Percentiles rank a stretch among this genome's conserved stretches.
Evolutionary conservation across 1,140 invertebrate genomes (phyloP).

Genomic region (Drosophila hydei): DNA sequence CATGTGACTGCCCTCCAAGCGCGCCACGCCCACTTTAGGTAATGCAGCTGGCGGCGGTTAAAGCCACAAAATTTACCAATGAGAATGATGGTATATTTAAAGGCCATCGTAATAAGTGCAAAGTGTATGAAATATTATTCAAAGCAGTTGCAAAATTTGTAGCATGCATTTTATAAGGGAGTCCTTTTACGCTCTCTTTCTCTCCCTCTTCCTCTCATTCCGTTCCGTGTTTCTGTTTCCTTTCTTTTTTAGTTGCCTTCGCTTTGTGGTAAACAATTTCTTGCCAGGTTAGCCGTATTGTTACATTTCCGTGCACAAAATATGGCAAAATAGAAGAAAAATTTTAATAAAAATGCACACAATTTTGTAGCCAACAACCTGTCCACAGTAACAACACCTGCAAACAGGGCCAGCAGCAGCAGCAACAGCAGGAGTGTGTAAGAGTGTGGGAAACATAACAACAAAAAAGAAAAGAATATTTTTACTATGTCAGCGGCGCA

Average conservation of each 20-base stretch:
- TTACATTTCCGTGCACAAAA: conserved; percentile 73
- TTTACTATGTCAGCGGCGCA: conserved; percentile 60
- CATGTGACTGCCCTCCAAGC: neutral
- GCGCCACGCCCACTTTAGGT: neutral
- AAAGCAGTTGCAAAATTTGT: conserved; percentile 27
- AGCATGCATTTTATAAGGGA: conserved; percentile 38
- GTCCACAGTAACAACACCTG: conserved; percentile 47
- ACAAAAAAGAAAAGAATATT: conserved; percentile 25
- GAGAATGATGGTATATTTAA: conserved; percentile 12
- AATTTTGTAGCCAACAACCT: conserved; percentile 69
- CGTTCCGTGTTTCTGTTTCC: neutral
- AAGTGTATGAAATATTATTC: conserved; percentile 43
- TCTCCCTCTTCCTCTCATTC: neutral
- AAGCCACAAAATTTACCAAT: conserved; percentile 16
- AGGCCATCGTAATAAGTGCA: conserved; percentile 36
- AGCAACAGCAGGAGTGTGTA: no score
- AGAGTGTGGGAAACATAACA: conserved; percentile 1
- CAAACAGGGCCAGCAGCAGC: neutral
- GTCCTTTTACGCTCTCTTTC: neutral
- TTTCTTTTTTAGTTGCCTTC: conserved; percentile 9
- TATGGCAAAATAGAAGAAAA: conserved; percentile 44
- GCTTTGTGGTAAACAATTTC: conserved; percentile 57
- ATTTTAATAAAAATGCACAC: conserved; percentile 73
- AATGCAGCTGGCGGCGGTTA: conserved; percentile 8
- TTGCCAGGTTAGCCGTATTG: conserved; percentile 52